phyloP scores from a whole-genome alignment of 92 coral and sea anemone species.

The Parazoanthus atlanticus region DNA sequence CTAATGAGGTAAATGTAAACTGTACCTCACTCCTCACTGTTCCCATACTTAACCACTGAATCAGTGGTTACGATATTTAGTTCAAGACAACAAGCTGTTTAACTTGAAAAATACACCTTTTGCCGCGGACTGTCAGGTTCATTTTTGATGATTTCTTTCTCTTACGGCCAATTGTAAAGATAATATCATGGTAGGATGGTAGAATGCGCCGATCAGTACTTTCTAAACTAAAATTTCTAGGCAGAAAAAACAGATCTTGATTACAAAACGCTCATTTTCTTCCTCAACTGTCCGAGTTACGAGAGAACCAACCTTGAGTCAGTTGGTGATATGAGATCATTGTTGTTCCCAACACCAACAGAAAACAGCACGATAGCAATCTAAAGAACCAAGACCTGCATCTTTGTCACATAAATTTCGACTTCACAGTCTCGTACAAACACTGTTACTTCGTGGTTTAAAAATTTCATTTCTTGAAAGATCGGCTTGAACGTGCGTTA shows the following conservation, averaged over 20 bases:
- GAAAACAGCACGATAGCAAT: background rate
- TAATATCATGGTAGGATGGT: background rate
- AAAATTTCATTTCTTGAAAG: no score
- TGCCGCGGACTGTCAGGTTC: background rate
- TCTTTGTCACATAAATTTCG: background rate
- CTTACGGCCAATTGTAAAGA: background rate
- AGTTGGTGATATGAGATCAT: background rate
- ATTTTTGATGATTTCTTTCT: background rate
- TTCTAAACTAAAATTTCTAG: no score
- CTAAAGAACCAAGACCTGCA: background rate
- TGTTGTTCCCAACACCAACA: background rate
- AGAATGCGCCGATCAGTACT: background rate
- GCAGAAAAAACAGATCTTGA: no score
- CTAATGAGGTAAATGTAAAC: no score
- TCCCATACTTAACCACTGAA: no score
- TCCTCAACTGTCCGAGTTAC: background rate
- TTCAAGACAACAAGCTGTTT: background rate
- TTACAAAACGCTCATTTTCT: background rate
- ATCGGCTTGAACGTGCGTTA: no score
- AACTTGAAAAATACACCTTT: no score
- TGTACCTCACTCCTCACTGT: no score
- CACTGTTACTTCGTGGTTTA: background rate
- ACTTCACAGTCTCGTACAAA: background rate
- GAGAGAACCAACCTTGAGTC: background rate
- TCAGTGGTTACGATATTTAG: no score